Evolutionary conservation across 2,888 invertebrate genomes (phyloP).

Genomic region (Thereva nobilitata): DNA sequence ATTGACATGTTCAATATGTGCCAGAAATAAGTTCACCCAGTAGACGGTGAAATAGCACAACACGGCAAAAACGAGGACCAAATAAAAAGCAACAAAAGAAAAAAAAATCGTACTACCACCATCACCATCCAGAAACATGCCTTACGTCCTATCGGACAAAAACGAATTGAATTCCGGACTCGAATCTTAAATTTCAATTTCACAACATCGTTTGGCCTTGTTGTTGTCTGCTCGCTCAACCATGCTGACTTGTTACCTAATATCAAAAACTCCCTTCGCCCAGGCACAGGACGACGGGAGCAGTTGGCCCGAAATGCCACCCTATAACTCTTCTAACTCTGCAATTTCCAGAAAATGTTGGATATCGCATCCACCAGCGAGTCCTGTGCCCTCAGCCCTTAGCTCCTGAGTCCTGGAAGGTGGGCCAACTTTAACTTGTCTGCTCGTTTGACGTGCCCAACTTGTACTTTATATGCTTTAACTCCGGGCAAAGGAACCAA

Average conservation of each 20-base stretch:
- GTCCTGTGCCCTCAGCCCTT: background rate
- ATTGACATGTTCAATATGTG: conserved; percentile 30
- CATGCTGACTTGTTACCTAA: conserved; percentile 31
- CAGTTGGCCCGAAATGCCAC: background rate
- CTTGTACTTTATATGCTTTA: conserved; percentile 17
- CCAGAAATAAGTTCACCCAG: conserved; percentile 19
- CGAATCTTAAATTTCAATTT: conserved; percentile 33
- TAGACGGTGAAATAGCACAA: background rate
- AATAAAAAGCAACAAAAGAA: conserved; percentile 11
- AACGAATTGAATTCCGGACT: conserved; percentile 30
- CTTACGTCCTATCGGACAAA: conserved; percentile 21
- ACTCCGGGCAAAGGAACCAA: conserved; percentile 9
- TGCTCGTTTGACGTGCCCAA: conserved; percentile 9
- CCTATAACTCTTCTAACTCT: background rate
- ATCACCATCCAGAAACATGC: conserved; percentile 4
- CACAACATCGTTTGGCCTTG: conserved; percentile 13
- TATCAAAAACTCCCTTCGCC: conserved; percentile 24
- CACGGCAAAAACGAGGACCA: background rate
- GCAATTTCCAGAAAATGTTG: background rate
- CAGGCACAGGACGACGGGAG: no score
- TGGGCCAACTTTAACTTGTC: conserved; percentile 7
- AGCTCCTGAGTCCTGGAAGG: background rate
- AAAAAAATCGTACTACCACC: background rate
- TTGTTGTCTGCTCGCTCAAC: conserved; percentile 25
- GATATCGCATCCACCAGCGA: background rate